Conservation (phyloP, 2,888 invertebrate species). For the Sericinus montela region DNA sequence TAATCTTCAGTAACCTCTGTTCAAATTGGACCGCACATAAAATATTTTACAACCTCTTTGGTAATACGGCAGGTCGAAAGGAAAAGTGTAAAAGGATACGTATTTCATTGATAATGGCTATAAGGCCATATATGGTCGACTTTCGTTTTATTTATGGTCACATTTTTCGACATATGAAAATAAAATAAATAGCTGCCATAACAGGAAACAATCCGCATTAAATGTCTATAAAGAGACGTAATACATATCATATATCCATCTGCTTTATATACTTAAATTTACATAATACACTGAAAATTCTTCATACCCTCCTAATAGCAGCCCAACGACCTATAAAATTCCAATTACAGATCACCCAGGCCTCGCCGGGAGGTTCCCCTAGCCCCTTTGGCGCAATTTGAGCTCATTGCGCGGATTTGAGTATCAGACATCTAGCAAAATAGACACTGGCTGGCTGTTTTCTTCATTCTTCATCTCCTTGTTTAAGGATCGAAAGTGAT, state of each 20-base stretch:
- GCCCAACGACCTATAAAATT: too few relatives aligned
- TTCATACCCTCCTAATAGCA: too few relatives aligned
- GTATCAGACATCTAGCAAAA: too few relatives aligned
- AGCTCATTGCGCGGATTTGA: too few relatives aligned
- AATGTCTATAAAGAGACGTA: background rate
- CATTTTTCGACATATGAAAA: slow-evolving; percentile 9
- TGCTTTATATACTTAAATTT: background rate
- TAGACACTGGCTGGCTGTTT: too few relatives aligned
- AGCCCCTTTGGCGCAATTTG: too few relatives aligned
- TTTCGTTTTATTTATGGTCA: slow-evolving; percentile 20
- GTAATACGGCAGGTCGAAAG: slow-evolving; percentile 7
- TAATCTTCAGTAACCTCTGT: background rate
- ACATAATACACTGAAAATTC: too few relatives aligned
- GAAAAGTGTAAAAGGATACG: slow-evolving; percentile 20
- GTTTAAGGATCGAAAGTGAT: too few relatives aligned
- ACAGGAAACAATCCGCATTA: slow-evolving; percentile 3
- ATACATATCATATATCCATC: slow-evolving; percentile 1
- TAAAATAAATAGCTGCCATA: slow-evolving; percentile 19
- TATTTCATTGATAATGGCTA: slow-evolving; percentile 12
- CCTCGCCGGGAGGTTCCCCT: too few relatives aligned
- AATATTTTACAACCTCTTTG: slow-evolving; percentile 4
- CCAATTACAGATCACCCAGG: too few relatives aligned
- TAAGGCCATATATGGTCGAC: slow-evolving; percentile 17
- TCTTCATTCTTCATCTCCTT: too few relatives aligned
- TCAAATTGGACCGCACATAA: slow-evolving; percentile 2